Evolutionary conservation across 2,113 vertebrate species (phyloP), one percentile per base, ranked within the genome.

Genomic region (Piprites chloris): DNA sequence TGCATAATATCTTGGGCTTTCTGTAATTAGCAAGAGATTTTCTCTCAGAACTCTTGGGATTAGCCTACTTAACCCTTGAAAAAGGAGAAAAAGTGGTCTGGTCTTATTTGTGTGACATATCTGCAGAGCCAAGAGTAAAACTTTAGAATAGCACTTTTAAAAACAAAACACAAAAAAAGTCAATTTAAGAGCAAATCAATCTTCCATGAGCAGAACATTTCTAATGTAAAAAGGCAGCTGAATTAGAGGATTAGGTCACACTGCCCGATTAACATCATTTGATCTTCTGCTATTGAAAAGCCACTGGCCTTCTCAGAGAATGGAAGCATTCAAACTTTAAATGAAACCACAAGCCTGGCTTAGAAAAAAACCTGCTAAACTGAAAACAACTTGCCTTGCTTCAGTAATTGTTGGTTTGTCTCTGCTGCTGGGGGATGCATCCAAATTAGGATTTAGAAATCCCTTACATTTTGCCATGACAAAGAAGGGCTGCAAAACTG

Each of bases 231-330:
- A 97, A 97, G 97, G 97, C 94, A 97, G 90, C 90, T 97, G 97
- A 96, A 97, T 97, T 97, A 96, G 94, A 97, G 97, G 97, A 97
- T 98, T 97, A 97, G 92, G 86, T 94, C 83, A 89, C 83, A 63
- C 44, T 81, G 73, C 73, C 94, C 39, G 94, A 97, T 97, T 97
- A 97, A 97, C 96, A 97, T 90, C 86, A 98, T 97, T 98, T 98
- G 97, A 97, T 98, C 97, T 98, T 97, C 95, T 91, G 91, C 96
- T 96, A 93, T 97, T 97, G 97, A 97, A 97, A 97, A 98, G 97
- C 90, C 95, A 96, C 66, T 76, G 92, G 86, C 80, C 76, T 97
- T 97, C 95, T 94, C 73, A 78, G 61, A 95, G 90, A 95, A 94
- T 89, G 28, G 83, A 92, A 94, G 78, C 72, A 87, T 95, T 94